Evolutionary conservation across 2,113 vertebrate species (phyloP).

Genomic region (Tragulus kanchil): DNA sequence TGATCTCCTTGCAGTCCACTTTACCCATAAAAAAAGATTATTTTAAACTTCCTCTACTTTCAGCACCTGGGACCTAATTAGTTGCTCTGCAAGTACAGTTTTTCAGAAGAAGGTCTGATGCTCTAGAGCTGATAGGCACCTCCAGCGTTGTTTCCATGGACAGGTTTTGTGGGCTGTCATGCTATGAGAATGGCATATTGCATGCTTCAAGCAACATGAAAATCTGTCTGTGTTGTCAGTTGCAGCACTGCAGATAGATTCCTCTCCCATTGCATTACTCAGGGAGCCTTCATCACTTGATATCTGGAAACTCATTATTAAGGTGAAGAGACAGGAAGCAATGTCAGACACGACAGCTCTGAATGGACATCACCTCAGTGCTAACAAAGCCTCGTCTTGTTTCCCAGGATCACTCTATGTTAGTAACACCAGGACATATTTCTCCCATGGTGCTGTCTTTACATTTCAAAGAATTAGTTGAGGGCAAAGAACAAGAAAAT

Average conservation of each 20-base stretch:
- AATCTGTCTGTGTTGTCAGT: not conserved
- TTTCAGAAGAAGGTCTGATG: not conserved
- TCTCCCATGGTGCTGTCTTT: not conserved
- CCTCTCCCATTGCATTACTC: not conserved
- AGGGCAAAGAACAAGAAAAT: not conserved
- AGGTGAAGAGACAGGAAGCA: not conserved
- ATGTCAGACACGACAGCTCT: not conserved
- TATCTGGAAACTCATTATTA: not conserved
- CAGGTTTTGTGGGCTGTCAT: not conserved
- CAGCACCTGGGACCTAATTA: slow-evolving; percentile 52
- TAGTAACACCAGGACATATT: not conserved
- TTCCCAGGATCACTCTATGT: not conserved
- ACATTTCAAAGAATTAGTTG: slow-evolving; percentile 18
- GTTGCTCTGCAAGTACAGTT: slow-evolving; percentile 8
- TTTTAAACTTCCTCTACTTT: not conserved
- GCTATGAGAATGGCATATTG: not conserved
- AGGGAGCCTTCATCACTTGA: not conserved
- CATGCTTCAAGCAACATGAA: not conserved
- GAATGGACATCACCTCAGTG: not conserved
- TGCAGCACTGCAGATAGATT: not conserved
- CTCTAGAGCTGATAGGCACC: not conserved
- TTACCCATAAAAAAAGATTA: not conserved
- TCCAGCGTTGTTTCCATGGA: not conserved
- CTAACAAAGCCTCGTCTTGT: not conserved
- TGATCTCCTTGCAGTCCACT: too few species aligned